A percentile compares a stretch with the other conserved stretches of the same genome.
Conservation (phyloP, 2,797 vertebrate genomes). For the Capromys pilorides region DNA sequence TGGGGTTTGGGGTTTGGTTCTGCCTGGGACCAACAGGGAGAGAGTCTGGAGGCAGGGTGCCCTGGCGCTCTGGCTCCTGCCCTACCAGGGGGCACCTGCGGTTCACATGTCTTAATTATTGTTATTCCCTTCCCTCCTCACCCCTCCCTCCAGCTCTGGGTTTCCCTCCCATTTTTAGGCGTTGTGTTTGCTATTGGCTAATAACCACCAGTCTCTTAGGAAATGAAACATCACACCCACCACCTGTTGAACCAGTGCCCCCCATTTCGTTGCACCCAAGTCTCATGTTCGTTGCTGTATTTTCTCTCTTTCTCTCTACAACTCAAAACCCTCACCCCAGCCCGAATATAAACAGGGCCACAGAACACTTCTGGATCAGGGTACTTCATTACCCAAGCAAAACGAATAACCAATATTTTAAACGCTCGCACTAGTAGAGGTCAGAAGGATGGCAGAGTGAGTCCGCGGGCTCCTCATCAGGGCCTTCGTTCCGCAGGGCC, state of each 20-base stretch:
- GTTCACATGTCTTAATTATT: neutral
- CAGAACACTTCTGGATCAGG: neutral
- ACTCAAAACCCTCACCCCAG: neutral
- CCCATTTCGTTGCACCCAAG: neutral
- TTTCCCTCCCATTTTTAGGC: neutral
- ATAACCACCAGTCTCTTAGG: neutral
- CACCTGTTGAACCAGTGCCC: neutral
- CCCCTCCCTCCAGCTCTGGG: neutral
- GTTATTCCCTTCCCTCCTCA: neutral
- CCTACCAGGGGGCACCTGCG: too few species aligned
- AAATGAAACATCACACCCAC: neutral
- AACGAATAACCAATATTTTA: constrained; percentile 24
- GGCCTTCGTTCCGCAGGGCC: neutral
- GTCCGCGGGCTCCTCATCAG: neutral
- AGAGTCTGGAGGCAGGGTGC: too few species aligned
- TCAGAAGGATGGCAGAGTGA: constrained; percentile 17
- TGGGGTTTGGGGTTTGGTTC: too few species aligned
- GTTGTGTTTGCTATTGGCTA: neutral
- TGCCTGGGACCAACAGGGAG: too few species aligned
- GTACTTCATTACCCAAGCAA: constrained; percentile 1
- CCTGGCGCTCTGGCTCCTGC: too few species aligned
- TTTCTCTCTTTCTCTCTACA: neutral
- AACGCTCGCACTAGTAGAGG: constrained; percentile 25
- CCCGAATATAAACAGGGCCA: neutral
- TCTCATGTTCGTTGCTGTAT: neutral